Base-by-base conservation (phyloP, 2,888 invertebrate genomes). In the Papilio gigon region DNA sequence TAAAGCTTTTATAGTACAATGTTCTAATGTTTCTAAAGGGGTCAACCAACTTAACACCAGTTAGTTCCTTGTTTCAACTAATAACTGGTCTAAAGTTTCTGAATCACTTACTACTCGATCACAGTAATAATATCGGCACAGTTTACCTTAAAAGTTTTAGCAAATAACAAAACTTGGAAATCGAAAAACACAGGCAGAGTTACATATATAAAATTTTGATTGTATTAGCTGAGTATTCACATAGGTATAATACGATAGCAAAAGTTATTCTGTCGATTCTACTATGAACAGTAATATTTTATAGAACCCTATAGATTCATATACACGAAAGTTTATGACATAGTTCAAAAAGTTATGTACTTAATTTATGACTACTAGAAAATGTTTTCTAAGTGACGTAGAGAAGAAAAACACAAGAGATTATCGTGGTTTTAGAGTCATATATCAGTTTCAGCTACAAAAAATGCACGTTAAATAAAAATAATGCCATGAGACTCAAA, bases 81-180 rank as follows among this genome's bases (percentile, higher is more conserved):
- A 37, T 61, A 70, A 44, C 65, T 67, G 67, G 50, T 53, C 58
- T 59, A 67, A 74, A 72, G 71, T 72, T 73, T 70, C 9, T 1
- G 65, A 53, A 67, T 50, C 17, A 50, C 27, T 50, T 35, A 66
- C 59, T 65, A 65, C 35, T 58, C 44, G 33, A 64, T 53, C 50
- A 37, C 64, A 25, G 64, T 64, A 64, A 44, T 53, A 35, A 53
- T 50, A 17, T 50, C 40, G 17, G 14, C 30, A 65, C 56, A 27
- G 35, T 22, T 53, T 35, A 33, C 17, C 22, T 44, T 14, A 14
- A 58, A 64, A 56, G 40, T 65, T 65, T 22, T 9, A 37, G 53
- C 20, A n/a, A 53, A 53, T 27, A 53, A 53, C 27, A 53, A 53
- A 53, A 53, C 53, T 53, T 53, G n/a, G 27, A 14, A 27, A 53